Evolutionary conservation across 2,888 invertebrate species (phyloP).

Genomic region (Heliconius aoede): DNA sequence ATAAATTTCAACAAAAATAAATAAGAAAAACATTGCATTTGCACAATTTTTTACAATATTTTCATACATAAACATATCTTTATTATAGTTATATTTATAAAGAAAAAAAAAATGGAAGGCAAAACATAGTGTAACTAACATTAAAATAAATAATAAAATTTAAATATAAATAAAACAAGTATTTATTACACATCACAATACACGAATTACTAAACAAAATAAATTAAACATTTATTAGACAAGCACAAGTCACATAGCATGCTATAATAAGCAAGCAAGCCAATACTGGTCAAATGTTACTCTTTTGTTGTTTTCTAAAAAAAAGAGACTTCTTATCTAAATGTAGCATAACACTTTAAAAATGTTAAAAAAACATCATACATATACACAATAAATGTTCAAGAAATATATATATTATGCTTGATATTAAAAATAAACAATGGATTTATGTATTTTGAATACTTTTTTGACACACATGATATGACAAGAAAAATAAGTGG

Average conservation of each 20-base stretch:
- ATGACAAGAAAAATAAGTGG: not conserved
- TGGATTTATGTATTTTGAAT: not conserved
- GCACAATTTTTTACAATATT: slow-evolving; percentile 6
- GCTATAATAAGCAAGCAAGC: slow-evolving; percentile 23
- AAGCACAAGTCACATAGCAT: slow-evolving; percentile 25
- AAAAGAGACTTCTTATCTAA: no score
- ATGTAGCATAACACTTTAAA: no score
- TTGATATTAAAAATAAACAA: not conserved
- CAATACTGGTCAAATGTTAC: no score
- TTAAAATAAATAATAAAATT: slow-evolving; percentile 14
- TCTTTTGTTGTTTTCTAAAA: no score
- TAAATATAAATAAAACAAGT: not conserved
- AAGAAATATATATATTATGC: no score
- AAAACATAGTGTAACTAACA: not conserved
- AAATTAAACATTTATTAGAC: slow-evolving; percentile 9
- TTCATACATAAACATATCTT: not conserved
- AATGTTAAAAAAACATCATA: no score
- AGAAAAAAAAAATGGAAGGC: not conserved
- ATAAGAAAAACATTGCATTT: not conserved
- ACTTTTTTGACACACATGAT: not conserved
- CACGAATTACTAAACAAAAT: slow-evolving; percentile 2
- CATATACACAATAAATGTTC: no score
- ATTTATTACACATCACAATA: slow-evolving; percentile 1
- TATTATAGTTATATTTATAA: not conserved
- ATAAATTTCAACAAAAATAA: slow-evolving; percentile 7